Conservation (phyloP, 2,797 vertebrate species). For the Amblyopsis hoosieri region DNA sequence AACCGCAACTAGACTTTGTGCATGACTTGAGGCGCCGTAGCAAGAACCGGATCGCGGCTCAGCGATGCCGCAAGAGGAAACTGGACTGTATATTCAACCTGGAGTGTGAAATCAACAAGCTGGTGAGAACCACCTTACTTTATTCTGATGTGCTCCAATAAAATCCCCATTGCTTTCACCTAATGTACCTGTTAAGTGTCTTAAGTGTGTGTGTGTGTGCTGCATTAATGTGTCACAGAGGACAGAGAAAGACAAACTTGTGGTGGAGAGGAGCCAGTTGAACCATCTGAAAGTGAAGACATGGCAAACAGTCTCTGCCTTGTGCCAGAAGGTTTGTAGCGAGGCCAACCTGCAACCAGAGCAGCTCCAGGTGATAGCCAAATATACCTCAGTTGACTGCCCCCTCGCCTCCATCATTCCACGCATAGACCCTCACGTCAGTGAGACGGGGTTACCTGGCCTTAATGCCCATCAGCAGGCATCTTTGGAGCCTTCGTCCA, state of each 20-base stretch:
- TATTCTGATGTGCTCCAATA: background rate
- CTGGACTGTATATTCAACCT: slow-evolving; percentile 96
- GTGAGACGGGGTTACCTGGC: slow-evolving; percentile 33
- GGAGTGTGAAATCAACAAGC: slow-evolving; percentile 92
- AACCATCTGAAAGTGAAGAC: slow-evolving; percentile 83
- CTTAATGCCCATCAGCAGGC: slow-evolving; percentile 34
- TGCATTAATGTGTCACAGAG: slow-evolving; percentile 69
- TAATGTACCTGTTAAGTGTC: background rate
- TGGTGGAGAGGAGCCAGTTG: slow-evolving; percentile 85
- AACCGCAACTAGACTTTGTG: slow-evolving; percentile 91
- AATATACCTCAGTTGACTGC: slow-evolving; percentile 87
- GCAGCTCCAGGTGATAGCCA: slow-evolving; percentile 92
- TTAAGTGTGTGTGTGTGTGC: slow-evolving; percentile 1
- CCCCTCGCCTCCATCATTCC: slow-evolving; percentile 83
- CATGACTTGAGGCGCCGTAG: slow-evolving; percentile 93
- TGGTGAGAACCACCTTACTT: slow-evolving; percentile 76
- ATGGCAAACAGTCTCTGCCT: slow-evolving; percentile 84
- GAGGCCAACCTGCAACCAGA: slow-evolving; percentile 88
- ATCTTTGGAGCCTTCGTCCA: slow-evolving; percentile 32
- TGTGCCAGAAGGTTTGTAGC: slow-evolving; percentile 88
- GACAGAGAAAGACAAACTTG: slow-evolving; percentile 85
- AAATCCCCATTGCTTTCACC: background rate
- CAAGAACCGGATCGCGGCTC: slow-evolving; percentile 95
- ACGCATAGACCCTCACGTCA: slow-evolving; percentile 55
- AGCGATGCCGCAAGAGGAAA: slow-evolving; percentile 97